Evolutionary conservation across 1,140 invertebrate species (phyloP), one percentile per base, ranked within the genome.

Genomic region (Meloidogyne chitwoodi): DNA sequence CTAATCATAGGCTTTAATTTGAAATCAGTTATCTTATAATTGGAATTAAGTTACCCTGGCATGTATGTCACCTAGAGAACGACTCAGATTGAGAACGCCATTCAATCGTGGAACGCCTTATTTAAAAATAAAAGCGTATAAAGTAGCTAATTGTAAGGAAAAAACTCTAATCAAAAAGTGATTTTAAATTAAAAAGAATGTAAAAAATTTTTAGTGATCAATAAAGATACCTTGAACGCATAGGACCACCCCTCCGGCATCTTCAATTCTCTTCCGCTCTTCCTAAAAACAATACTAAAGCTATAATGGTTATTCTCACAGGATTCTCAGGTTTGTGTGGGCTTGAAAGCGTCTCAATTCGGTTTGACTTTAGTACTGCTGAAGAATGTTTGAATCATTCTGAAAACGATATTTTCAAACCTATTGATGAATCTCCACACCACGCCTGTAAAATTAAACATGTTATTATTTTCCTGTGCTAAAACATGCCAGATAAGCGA

Each of bases 381-480:
- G 11, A 5, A 29, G 10, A n/a, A 44, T 44, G 27, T 69, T n/a
- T 44, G n/a, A n/a, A 6, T n/a, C 24, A 24, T 31, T 44, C 4
- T 69, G 38, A 14, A 38, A 24, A 8, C 12, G 12, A 26, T 67
- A 19, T 10, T 29, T 27, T 19, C 27, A 22, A 48, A 63, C 75
- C 75, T 19, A 76, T 76, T 38, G 75, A 61, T 41, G 68, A 70
- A 66, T 76, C 75, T 22, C 75, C 75, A 41, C 75, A 76, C 75
- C 75, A 76, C 4, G 67, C 74, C 38, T 68, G 12, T n/a, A 4
- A 38, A 38, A 8, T 4, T 38, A 10, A 38, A 38, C 34, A 68
- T n/a, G n/a, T n/a, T 34, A 68, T 41, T 14, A 5, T 68, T n/a
- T n/a, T n/a, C n/a, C n/a, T n/a, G 22, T 31, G 6, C 2, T 10